Evolutionary conservation across 2,888 invertebrate genomes (phyloP).

Genomic region (Gymnocheta viridis): DNA sequence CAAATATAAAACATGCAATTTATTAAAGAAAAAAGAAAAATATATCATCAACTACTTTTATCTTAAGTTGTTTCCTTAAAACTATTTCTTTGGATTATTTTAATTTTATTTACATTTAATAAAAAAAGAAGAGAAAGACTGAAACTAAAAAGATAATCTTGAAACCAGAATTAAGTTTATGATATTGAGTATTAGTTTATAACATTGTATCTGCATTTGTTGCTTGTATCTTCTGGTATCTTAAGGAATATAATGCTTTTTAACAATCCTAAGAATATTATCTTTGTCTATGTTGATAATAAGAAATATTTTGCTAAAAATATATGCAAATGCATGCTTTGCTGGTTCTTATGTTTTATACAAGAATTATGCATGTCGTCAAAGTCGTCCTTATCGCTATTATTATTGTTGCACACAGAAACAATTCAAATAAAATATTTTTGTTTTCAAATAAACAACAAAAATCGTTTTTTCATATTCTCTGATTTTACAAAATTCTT

Average conservation of each 20-base stretch:
- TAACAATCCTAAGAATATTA: background rate
- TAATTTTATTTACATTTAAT: constrained; percentile 45
- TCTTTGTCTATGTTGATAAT: background rate
- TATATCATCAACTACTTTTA: constrained; percentile 12
- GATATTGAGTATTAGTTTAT: background rate
- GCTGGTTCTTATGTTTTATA: too few species aligned
- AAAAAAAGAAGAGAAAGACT: background rate
- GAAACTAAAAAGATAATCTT: background rate
- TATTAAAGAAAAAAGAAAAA: background rate
- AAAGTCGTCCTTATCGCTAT: background rate
- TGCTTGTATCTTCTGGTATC: background rate
- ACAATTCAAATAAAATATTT: too few species aligned
- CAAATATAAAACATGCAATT: constrained; percentile 14
- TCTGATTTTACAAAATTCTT: too few species aligned
- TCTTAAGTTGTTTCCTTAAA: constrained; percentile 6
- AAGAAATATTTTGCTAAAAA: background rate
- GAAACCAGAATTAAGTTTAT: background rate
- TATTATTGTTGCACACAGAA: too few species aligned
- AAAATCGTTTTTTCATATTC: too few species aligned
- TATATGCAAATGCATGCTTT: too few species aligned
- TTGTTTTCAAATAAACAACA: too few species aligned
- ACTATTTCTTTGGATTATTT: constrained; percentile 15
- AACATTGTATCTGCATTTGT: background rate
- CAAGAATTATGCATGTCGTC: too few species aligned
- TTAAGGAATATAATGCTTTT: background rate